Evolutionary conservation across 2,888 invertebrate species (phyloP), one percentile per base, ranked within the genome.

Genomic region (Phragmatobia fuliginosa): DNA sequence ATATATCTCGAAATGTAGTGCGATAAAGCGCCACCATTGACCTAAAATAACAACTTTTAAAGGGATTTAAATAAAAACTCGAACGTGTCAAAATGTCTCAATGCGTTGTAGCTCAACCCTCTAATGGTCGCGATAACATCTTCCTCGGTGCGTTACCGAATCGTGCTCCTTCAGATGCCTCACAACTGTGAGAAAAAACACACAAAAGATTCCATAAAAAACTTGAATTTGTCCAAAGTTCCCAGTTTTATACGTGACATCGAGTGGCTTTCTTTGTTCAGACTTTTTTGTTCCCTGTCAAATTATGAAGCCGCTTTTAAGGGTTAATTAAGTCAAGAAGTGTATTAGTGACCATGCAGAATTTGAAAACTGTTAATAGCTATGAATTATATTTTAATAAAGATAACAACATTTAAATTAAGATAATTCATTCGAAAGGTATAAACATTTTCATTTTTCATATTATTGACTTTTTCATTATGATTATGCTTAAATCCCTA

Each of bases 121-220:
- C 92, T 94, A 94, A 93, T 93, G 93, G 92, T 81, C 76, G 82
- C 82, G 94, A 95, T 95, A 94, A 90, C 86, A 95, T 95, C 94
- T 89, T 83, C 78, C 87, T 87, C 89, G 90, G 92, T 93, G 92
- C 93, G 91, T 92, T 93, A 92, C 92, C 83, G 90, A 90, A 88
- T 93, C 94, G 92, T 94, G 94, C 94, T 92, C 87, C 92, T 89
- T 91, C 91, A 92, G 93, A 92, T 91, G 90, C 89, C 84, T 90
- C 86, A 79, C 87, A 88, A 91, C 93, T 94, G 93, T 94, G 94
- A 94, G 94, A 95, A 94, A 93, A 93, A 94, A 93, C 89, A 90
- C 87, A 92, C 92, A 94, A 94, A 93, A 91, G 92, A 77, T 84
- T 78, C 83, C 86, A 91, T 91, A 92, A 93, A 92, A 92, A 92